phyloP scores from a whole-genome alignment of 2,797 vertebrate species.

The Spinus olivaceus region DNA sequence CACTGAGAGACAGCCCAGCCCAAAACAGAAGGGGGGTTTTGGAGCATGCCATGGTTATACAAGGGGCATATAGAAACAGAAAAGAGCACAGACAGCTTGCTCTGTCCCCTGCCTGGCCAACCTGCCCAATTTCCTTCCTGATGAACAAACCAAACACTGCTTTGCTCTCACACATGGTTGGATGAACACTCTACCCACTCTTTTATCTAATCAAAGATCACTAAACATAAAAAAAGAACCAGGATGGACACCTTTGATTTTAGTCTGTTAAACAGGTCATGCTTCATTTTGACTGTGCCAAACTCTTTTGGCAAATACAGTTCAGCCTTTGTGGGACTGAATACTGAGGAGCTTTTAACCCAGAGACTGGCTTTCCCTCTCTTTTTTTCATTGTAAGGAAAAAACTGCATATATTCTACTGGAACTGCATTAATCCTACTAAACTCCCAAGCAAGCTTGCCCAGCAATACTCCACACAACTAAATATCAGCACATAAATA shows the following conservation, averaged over 20 bases:
- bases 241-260: not conserved
- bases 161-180: accelerated
- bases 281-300: not conserved
- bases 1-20: not conserved
- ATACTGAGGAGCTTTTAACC: not conserved
- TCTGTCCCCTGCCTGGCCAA: not conserved
- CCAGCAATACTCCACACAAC: not conserved
- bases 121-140: not conserved
- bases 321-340: not conserved
- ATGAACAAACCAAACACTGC: not conserved
- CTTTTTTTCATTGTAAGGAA: not conserved
- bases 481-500: not conserved
- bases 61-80: not conserved
- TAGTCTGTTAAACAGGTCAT: not conserved
- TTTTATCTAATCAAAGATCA: not conserved
- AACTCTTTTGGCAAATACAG: not conserved
- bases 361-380: not conserved
- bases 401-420: not conserved
- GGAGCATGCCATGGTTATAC: not conserved
- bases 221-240: not conserved
- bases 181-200: not conserved
- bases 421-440: not conserved
- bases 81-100: not conserved
- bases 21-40: not conserved
- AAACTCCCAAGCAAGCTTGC: not conserved